Evolutionary conservation across 2,888 invertebrate species (phyloP).

Genomic region (Coleophora flavipennella): DNA sequence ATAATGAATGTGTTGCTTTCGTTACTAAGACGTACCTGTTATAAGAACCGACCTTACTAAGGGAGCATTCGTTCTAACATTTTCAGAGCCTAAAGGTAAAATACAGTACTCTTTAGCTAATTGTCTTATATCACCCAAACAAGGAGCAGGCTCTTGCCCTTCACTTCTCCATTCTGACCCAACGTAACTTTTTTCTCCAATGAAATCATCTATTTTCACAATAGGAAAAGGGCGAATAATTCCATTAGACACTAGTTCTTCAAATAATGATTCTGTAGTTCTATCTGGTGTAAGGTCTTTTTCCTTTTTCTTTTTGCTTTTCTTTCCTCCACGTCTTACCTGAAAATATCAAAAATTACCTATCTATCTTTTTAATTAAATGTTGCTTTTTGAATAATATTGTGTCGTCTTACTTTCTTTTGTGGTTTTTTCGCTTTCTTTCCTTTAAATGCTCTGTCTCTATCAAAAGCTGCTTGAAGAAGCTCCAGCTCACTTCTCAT

Average conservation of each 20-base stretch:
- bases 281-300: slow-evolving; percentile 95
- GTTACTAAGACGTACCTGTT: slow-evolving; percentile 62
- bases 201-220: slow-evolving; percentile 77
- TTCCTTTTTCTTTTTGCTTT: slow-evolving; percentile 93
- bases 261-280: slow-evolving; percentile 90
- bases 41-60: slow-evolving; percentile 86
- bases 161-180: slow-evolving; percentile 63
- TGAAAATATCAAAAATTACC: slow-evolving; percentile 37
- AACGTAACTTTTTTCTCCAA: slow-evolving; percentile 85
- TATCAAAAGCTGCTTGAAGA: slow-evolving; percentile 81
- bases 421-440: slow-evolving; percentile 84
- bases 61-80: slow-evolving; percentile 79
- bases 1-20: neutral
- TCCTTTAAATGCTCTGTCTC: slow-evolving; percentile 80
- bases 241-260: slow-evolving; percentile 92
- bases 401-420: slow-evolving; percentile 66
- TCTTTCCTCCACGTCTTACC: slow-evolving; percentile 85
- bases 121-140: slow-evolving; percentile 87
- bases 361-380: neutral
- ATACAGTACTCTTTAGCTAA: slow-evolving; percentile 91
- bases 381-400: slow-evolving; percentile 1
- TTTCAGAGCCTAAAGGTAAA: slow-evolving; percentile 84
- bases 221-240: slow-evolving; percentile 87
- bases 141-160: slow-evolving; percentile 65
- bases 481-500: slow-evolving; percentile 79